Evolutionary conservation across 2,888 invertebrate genomes (phyloP), one percentile per base, ranked within the genome.

Genomic region (Tetranychus truncatus): DNA sequence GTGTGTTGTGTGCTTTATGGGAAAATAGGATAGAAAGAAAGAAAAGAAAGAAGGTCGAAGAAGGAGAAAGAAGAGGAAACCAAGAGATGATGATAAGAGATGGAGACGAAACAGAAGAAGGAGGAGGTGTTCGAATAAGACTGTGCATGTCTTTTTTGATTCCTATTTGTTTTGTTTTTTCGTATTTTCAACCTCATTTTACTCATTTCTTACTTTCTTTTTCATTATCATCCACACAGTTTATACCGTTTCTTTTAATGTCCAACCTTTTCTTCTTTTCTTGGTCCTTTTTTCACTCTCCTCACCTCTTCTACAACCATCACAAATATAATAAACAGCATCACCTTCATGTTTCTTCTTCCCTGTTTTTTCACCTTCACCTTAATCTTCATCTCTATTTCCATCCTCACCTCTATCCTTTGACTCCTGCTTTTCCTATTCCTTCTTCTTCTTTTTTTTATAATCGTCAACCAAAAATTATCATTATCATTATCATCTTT

Each of bases 401-500:
- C 74, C 92, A 92, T 83, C 92, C 92, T 84, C 20, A 15, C n/a
- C 66, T 66, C 66, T 66, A 15, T 66, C 66, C 20, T 20, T 71
- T 20, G 15, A 15, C 20, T 20, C 20, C 6, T 24, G 18, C 20
- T 20, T 71, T 20, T 71, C 71, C 21, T 21, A 15, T 21, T 71
- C 71, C 15, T 15, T 24, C 71, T 71, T 20, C 20, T 20, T n/a
- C 6, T n/a, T 71, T 1, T n/a, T 66, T n/a, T 71, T 5, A 34
- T 34, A 34, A 34, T 34, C 34, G 34, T 34, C 34, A 34, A 34
- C 34, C 34, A 34, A 34, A 34, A 34, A 34, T 34, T 34, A 34
- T 34, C 34, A 34, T 34, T 34, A 34, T 34, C 34, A 34, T 34
- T 34, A 34, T 34, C 34, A 34, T 34, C 34, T 34, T 34, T 34